Base-by-base conservation (phyloP, 2,888 invertebrate species). In the Metallyticus violacea region DNA sequence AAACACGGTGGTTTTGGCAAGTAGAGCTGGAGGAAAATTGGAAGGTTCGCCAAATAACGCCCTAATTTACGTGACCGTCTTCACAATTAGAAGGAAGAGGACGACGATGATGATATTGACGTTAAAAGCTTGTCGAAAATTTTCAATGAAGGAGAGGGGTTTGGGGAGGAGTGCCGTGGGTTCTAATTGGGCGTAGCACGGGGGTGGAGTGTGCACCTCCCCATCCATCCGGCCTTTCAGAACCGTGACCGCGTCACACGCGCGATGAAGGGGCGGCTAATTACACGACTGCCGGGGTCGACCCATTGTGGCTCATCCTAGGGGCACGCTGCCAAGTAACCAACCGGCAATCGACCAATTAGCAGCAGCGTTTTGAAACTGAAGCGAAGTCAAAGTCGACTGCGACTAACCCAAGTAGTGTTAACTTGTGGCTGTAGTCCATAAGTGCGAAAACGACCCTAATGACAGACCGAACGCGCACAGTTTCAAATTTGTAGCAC, bases 281-380 rank as follows among this genome's bases (percentile, higher is more conserved):
- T 77, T 77, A 83, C 77, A 83, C 29, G 83, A 77, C 83, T 77
- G n/a, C 25, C 26, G 77, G 29, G 28, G 27, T 81, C n/a, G 76
- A 29, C 62, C 26, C 26, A 82, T 82, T 62, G 62, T 62, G 82
- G 40, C 62, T 82, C 82, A 62, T 82, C 82, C 62, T 40, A 82
- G 81, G 82, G 82, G 82, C 79, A 79, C 29, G 77, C 79, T 62
- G 85, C 79, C 85, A 79, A 62, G 85, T 82, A 82, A 82, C 86
- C 86, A 82, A 81, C 81, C 81, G 29, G 79, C 79, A 83, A 86
- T 84, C 84, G 79, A 84, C 84, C 86, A 86, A 79, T 84, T 79
- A 86, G 84, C 77, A 5, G 77, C 76, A 82, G 5, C 40, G 40
- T 62, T 62, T 62, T 15, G 40, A 40, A 40, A 40, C 40, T 40